phyloP scores from a whole-genome alignment of 2,888 invertebrate genomes.

The Eulithis testata region DNA sequence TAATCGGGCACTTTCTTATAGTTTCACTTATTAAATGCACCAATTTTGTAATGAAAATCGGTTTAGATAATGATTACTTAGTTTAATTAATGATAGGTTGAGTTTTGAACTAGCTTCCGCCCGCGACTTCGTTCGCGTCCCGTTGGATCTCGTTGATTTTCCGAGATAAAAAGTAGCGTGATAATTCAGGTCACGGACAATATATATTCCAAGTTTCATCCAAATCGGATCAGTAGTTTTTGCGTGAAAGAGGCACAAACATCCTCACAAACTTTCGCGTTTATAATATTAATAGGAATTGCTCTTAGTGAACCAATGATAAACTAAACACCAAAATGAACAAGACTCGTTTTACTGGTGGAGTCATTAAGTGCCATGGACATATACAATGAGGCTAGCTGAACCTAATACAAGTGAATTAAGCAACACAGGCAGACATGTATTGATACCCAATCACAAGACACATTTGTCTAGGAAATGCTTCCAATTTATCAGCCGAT shows the following conservation, averaged over 20 bases:
- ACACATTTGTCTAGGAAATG: slow-evolving; percentile 39
- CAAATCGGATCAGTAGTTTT: no score
- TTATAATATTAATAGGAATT: no score
- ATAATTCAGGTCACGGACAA: no score
- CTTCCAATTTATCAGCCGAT: slow-evolving; percentile 33
- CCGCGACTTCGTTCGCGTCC: no score
- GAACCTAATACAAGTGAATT: slow-evolving; percentile 30
- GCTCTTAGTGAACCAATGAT: no score
- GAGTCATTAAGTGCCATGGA: slow-evolving; percentile 4
- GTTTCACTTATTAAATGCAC: slow-evolving; percentile 29
- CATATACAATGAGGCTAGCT: slow-evolving; percentile 23
- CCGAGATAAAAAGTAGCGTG: no score
- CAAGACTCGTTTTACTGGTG: neutral
- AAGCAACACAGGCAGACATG: slow-evolving; percentile 28
- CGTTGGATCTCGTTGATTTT: no score
- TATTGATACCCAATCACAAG: slow-evolving; percentile 42
- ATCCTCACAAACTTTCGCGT: no score
- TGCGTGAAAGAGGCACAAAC: no score
- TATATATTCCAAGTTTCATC: no score
- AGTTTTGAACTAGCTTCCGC: no score
- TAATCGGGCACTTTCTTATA: slow-evolving; percentile 32
- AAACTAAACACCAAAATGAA: no score
- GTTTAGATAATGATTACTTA: slow-evolving; percentile 18
- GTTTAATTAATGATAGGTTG: neutral
- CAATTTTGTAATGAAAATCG: slow-evolving; percentile 15